Percentiles rank a stretch among this genome's conserved stretches.
These are phyloP conservation scores for Tryphoninae sp. DNA, from an alignment of 2,888 invertebrate genomes.

Conservation along the genomic window DNA sequence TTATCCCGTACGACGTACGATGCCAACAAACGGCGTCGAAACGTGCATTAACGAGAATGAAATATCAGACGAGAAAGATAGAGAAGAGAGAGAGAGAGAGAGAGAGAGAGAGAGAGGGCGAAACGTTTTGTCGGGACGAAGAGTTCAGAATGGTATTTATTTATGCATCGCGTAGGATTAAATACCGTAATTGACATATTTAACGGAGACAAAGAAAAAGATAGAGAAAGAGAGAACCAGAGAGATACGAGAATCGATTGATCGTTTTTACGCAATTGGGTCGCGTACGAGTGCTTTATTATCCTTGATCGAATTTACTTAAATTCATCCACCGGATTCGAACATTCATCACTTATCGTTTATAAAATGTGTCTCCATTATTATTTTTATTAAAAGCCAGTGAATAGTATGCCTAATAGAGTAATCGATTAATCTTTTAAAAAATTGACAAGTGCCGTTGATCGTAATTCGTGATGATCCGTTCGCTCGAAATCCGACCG, in stretches of 20 bases:
- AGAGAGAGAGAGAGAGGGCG: not conserved
- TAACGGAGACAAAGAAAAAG: not conserved
- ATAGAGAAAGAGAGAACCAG: not conserved
- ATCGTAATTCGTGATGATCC: too few species aligned
- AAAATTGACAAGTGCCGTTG: too few species aligned
- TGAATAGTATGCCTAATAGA: too few species aligned
- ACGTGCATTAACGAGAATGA: slow-evolving; percentile 27
- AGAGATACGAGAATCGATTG: slow-evolving; percentile 23
- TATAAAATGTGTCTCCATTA: too few species aligned
- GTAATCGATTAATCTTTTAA: too few species aligned
- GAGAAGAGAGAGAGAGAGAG: not conserved
- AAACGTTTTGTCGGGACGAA: slow-evolving; percentile 32
- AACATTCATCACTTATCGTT: too few species aligned
- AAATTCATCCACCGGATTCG: too few species aligned
- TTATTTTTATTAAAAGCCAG: too few species aligned
- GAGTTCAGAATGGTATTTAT: slow-evolving; percentile 28
- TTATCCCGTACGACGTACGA: slow-evolving; percentile 40
- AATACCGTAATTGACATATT: slow-evolving; percentile 31
- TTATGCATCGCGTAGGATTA: slow-evolving; percentile 39
- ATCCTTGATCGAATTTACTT: too few species aligned
- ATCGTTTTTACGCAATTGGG: slow-evolving; percentile 13
- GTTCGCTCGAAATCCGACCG: too few species aligned
- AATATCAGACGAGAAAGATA: not conserved
- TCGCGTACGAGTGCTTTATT: slow-evolving; percentile 13
- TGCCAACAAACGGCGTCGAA: slow-evolving; percentile 7